Percentiles rank a stretch among this genome's conserved stretches.
These are phyloP conservation scores for Manacus vitellinus DNA, from an alignment of 2,113 vertebrate species.

Conservation along the genomic window DNA sequence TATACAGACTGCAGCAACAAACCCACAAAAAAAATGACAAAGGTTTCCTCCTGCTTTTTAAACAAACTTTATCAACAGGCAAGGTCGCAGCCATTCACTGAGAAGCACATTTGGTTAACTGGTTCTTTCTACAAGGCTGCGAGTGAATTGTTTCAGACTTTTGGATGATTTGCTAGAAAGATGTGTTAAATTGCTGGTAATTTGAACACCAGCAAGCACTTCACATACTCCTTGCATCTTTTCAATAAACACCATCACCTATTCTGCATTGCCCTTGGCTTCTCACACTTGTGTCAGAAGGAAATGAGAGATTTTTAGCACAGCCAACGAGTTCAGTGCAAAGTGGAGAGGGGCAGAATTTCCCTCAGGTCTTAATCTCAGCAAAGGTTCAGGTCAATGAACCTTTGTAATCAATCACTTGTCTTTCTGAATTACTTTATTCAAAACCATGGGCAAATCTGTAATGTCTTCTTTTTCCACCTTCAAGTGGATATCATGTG, in stretches of 20 bases:
- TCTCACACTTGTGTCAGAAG: slow-evolving; percentile 1
- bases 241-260: background rate
- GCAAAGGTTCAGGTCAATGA: background rate
- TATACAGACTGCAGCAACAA: background rate
- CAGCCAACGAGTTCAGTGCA: background rate
- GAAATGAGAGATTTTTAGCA: slow-evolving; percentile 27
- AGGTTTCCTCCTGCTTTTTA: background rate
- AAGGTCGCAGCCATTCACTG: background rate
- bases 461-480: background rate
- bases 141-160: background rate
- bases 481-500: background rate
- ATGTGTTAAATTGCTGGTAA: background rate
- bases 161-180: background rate
- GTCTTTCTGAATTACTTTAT: slow-evolving; percentile 34
- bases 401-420: slow-evolving; percentile 11
- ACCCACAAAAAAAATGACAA: background rate
- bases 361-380: slow-evolving; percentile 19
- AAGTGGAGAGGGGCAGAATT: slow-evolving; percentile 6
- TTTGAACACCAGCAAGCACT: background rate
- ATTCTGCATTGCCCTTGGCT: background rate
- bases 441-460: background rate
- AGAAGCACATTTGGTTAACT: background rate
- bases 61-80: background rate
- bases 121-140: background rate
- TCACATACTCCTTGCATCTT: background rate